These are phyloP conservation scores for Craseonycteris thonglongyai DNA, from an alignment of 2,113 vertebrate genomes.

Conservation along the genomic window DNA sequence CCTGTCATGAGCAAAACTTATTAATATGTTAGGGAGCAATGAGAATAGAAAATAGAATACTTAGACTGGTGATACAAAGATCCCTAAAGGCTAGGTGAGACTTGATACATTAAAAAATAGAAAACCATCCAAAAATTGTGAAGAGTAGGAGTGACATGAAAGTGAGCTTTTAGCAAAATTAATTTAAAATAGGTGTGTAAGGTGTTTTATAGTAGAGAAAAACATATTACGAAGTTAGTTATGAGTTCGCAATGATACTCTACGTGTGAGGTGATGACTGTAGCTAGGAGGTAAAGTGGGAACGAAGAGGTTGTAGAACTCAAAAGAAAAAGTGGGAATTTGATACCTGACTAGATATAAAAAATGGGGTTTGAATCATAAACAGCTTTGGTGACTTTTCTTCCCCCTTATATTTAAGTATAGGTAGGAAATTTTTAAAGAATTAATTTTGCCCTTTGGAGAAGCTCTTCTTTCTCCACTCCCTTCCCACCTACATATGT, in stretches of 20 bases:
- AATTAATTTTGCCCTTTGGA: not conserved
- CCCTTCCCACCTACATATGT: not conserved
- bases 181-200: not conserved
- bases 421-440: conserved; percentile 10
- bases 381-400: not conserved
- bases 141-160: not conserved
- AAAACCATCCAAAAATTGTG: not conserved
- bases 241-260: not conserved
- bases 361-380: not conserved
- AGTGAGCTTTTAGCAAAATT: not conserved
- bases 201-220: not conserved
- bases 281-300: not conserved
- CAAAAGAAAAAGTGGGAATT: not conserved
- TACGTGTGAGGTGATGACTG: not conserved
- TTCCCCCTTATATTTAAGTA: not conserved
- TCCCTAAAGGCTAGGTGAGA: not conserved
- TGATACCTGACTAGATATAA: not conserved
- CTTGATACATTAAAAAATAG: not conserved
- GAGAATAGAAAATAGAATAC: not conserved
- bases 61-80: not conserved
- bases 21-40: not conserved
- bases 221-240: not conserved
- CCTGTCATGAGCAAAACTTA: not conserved
- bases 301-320: not conserved
- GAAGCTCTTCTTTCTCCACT: not conserved